Percentiles rank a stretch among this genome's conserved stretches.
These are phyloP conservation scores for Centrocercus urophasianus DNA, from an alignment of 2,113 vertebrate genomes.

Conservation along the genomic window DNA sequence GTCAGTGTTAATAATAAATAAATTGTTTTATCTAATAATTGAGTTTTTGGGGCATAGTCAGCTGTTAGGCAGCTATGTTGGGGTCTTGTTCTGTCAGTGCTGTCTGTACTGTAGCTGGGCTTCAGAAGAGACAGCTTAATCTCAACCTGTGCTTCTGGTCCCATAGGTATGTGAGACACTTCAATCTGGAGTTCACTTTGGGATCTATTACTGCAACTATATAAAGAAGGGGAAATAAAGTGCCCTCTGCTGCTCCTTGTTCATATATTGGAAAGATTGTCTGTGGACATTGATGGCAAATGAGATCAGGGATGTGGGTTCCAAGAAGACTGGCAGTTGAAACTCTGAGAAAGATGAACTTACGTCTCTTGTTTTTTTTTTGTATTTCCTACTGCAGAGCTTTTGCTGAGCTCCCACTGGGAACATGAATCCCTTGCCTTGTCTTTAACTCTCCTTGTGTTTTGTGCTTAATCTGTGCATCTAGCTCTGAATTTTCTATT, in stretches of 20 bases:
- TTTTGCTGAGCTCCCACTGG: not conserved
- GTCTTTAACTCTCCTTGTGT: not conserved
- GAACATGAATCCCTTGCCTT: not conserved
- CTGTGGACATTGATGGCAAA: not conserved
- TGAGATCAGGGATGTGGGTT: not conserved
- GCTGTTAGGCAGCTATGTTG: not conserved
- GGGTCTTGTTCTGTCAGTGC: not conserved
- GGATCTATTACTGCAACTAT: not conserved
- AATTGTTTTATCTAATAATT: not conserved
- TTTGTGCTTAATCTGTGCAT: not conserved
- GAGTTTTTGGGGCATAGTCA: not conserved
- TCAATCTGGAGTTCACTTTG: not conserved
- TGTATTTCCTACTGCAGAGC: not conserved
- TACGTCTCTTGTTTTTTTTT: not conserved
- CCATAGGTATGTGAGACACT: accelerated
- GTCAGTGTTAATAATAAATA: not conserved
- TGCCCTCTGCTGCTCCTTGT: not conserved
- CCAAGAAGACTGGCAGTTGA: not conserved
- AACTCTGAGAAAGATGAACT: not conserved
- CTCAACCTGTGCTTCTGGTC: not conserved
- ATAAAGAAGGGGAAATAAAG: not conserved
- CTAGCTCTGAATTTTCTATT: not conserved
- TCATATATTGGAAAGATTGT: not conserved
- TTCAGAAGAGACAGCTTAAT: not conserved
- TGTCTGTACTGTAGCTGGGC: not conserved